Percentiles rank a stretch among this genome's conserved stretches.
phyloP scores from a whole-genome alignment of 2,113 vertebrate genomes.

The Collichthys lucidus region DNA sequence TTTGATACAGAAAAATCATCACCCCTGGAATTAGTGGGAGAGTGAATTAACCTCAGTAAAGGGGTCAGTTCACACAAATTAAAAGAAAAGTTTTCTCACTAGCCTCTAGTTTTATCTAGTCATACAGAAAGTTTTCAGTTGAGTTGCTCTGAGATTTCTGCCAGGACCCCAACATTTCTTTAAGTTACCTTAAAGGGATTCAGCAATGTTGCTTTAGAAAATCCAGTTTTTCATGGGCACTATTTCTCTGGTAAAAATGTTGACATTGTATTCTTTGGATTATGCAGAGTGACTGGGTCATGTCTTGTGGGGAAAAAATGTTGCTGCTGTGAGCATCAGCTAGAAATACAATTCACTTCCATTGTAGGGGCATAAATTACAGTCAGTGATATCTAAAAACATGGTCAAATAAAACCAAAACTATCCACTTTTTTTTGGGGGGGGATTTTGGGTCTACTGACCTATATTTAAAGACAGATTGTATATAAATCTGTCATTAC shows the following conservation, averaged over 20 bases:
- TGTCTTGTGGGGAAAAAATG: not conserved
- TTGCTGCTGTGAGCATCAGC: not conserved
- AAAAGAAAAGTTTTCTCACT: constrained; percentile 3
- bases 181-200: not conserved
- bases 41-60: constrained; percentile 47
- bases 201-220: not conserved
- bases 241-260: not conserved
- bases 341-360: not conserved
- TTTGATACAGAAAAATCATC: constrained; percentile 33
- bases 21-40: constrained; percentile 34
- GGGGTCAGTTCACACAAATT: constrained; percentile 29
- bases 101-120: not conserved
- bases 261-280: not conserved
- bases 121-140: not conserved
- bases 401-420: not conserved
- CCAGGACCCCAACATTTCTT: not conserved
- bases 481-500: not conserved
- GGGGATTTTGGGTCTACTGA: not conserved
- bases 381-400: not conserved
- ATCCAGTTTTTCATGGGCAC: constrained; percentile 1
- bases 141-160: not conserved
- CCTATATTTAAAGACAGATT: not conserved
- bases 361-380: not conserved
- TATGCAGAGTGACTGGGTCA: not conserved
- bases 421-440: not conserved